These are phyloP conservation scores for Agapornis canus DNA, from an alignment of 2,797 vertebrate genomes.

Conservation along the genomic window DNA sequence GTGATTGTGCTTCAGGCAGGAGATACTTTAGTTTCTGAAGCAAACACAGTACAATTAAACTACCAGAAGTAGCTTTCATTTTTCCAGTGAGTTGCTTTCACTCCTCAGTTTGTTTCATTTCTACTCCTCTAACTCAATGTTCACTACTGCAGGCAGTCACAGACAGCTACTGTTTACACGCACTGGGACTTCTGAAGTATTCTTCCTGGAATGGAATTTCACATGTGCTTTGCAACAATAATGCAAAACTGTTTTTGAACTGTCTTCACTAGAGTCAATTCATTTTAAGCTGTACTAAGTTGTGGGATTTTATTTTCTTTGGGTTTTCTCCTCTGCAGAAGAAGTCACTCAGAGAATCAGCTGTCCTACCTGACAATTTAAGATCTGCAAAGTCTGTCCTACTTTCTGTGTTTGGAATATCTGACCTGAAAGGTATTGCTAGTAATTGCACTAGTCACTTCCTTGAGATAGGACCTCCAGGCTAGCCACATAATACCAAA, in stretches of 20 bases:
- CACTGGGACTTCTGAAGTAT: not conserved
- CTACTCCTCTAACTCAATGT: not conserved
- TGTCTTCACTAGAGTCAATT: not conserved
- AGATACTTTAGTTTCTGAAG: not conserved
- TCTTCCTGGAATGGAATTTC: not conserved
- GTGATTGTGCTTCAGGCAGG: not conserved
- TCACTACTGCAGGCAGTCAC: not conserved
- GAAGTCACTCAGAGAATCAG: not conserved
- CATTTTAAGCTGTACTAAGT: not conserved
- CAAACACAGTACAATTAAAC: not conserved
- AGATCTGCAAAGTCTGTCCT: not conserved
- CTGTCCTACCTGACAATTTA: not conserved
- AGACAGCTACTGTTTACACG: not conserved
- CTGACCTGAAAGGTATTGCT: not conserved
- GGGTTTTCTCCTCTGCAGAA: not conserved
- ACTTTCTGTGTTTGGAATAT: not conserved
- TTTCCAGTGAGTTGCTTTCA: not conserved
- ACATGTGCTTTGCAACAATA: not conserved
- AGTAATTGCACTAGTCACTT: not conserved
- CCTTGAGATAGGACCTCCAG: not conserved
- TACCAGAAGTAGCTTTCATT: not conserved
- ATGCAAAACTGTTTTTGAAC: not conserved
- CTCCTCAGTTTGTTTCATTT: not conserved
- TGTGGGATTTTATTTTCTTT: not conserved
- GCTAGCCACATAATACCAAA: not conserved